phyloP scores from a whole-genome alignment of 1,140 invertebrate genomes.

The Potamilus streckersoni region DNA sequence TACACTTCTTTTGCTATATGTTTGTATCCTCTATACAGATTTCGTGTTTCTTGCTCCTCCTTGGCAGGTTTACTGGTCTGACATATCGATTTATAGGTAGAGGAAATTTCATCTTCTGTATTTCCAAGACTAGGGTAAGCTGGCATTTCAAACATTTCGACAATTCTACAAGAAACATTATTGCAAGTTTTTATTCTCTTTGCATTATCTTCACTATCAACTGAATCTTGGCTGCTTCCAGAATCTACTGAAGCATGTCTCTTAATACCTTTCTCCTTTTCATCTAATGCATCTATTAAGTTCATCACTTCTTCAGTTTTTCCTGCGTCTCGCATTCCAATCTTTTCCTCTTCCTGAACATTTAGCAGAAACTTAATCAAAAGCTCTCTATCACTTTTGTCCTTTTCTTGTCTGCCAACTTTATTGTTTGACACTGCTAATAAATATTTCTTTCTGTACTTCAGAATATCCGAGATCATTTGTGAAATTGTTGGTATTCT shows the following conservation, averaged over 20 bases:
- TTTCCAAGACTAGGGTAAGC: not conserved
- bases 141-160: not conserved
- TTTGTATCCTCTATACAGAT: conserved; percentile 10
- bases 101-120: not conserved
- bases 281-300: not conserved
- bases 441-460: not conserved
- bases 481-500: conserved; percentile 2
- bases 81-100: not conserved
- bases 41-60: conserved; percentile 3
- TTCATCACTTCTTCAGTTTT: conserved; percentile 3
- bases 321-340: conserved; percentile 6
- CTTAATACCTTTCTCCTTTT: not conserved
- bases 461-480: conserved; percentile 5
- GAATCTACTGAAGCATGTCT: not conserved
- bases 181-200: not conserved
- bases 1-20: conserved; percentile 2
- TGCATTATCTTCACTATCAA: not conserved
- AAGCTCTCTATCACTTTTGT: not conserved
- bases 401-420: not conserved
- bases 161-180: not conserved
- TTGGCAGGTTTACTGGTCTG: not conserved
- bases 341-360: conserved; percentile 4
- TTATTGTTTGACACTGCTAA: not conserved
- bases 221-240: not conserved
- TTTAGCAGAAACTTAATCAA: conserved; percentile 3